These are phyloP conservation scores for Balaenoptera acutorostrata DNA, from an alignment of 2,113 vertebrate genomes.

Conservation along the genomic window DNA sequence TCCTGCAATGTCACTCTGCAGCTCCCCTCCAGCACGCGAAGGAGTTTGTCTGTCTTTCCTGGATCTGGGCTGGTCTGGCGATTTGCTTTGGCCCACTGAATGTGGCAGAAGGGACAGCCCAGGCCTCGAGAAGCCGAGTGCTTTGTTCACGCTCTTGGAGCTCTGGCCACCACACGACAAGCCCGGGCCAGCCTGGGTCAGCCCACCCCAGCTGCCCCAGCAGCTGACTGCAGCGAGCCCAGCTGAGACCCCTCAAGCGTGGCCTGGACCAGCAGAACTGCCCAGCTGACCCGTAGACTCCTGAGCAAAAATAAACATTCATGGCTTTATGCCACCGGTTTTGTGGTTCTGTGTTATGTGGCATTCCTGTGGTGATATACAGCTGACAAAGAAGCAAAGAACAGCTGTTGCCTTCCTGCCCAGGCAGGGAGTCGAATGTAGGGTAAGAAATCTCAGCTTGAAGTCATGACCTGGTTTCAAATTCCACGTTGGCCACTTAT, in stretches of 20 bases:
- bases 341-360: not conserved
- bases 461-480: not conserved
- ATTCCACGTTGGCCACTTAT: not conserved
- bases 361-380: not conserved
- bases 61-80: not conserved
- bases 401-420: not conserved
- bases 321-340: not conserved
- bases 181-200: not conserved
- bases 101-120: not conserved
- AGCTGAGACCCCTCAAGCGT: not conserved
- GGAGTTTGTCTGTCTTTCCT: fast-evolving
- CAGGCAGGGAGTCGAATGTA: not conserved
- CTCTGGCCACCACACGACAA: not conserved
- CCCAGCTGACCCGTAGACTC: not conserved
- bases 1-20: not conserved
- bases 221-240: not conserved
- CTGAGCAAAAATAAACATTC: not conserved
- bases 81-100: not conserved
- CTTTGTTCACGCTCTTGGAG: not conserved
- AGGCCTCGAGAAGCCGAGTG: not conserved
- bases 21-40: not conserved
- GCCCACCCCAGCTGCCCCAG: not conserved
- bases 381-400: not conserved
- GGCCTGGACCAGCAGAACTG: not conserved
- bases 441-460: not conserved